These are phyloP conservation scores for Sebastes diaconus DNA, from an alignment of 2,797 vertebrate genomes.

Conservation along the genomic window DNA sequence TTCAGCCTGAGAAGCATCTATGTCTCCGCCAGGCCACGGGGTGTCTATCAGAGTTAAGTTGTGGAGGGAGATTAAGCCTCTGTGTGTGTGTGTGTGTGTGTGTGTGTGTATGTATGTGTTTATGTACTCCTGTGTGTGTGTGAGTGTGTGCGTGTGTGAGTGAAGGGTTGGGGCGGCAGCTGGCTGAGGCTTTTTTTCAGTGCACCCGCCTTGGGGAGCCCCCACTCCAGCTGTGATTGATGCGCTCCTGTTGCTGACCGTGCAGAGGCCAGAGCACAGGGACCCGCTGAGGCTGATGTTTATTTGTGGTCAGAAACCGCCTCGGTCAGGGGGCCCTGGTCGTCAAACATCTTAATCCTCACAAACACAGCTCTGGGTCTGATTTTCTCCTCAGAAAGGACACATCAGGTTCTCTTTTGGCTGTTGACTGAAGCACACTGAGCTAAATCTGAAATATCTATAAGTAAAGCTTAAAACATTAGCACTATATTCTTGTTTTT, in stretches of 20 bases:
- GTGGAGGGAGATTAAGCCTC: conserved; percentile 47
- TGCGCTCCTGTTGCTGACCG: conserved; percentile 76
- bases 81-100: conserved; percentile 14
- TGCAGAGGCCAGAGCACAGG: conserved; percentile 68
- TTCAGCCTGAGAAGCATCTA: conserved; percentile 25
- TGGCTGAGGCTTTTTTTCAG: conserved; percentile 56
- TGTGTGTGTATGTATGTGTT: not conserved
- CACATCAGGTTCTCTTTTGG: conserved; percentile 32
- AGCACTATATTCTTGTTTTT: not conserved
- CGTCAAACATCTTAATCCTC: conserved; percentile 81
- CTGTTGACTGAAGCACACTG: not conserved
- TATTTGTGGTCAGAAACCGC: conserved; percentile 81
- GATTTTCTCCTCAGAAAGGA: conserved; percentile 44
- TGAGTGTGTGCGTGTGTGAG: conserved; percentile 12
- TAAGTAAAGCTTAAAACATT: not conserved
- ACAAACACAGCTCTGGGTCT: conserved; percentile 63
- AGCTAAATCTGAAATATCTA: not conserved
- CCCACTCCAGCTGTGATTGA: conserved; percentile 79
- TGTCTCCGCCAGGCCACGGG: conserved; percentile 7
- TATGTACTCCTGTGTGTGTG: not conserved
- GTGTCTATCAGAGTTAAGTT: conserved; percentile 51
- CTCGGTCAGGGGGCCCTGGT: conserved; percentile 65
- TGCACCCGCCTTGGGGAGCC: conserved; percentile 65
- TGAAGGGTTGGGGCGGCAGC: conserved; percentile 63
- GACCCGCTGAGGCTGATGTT: conserved; percentile 74